Evolutionary conservation across 2,888 invertebrate genomes (phyloP).

Genomic region (Brachynemurus nebulosus): DNA sequence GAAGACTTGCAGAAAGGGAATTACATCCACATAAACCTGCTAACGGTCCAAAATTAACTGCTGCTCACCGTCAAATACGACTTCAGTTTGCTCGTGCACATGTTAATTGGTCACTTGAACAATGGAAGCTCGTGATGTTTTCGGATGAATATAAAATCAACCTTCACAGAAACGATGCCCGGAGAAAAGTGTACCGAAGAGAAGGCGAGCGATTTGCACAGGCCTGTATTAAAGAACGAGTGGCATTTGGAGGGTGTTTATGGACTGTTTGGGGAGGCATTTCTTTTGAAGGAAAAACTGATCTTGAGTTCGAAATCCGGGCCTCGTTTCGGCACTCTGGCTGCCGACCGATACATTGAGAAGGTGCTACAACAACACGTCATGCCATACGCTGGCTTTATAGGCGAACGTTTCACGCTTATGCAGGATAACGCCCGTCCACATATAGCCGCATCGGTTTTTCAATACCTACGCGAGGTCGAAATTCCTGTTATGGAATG

Average conservation of each 20-base stretch:
- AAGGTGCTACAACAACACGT: slow-evolving; percentile 11
- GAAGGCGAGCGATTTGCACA: slow-evolving; percentile 6
- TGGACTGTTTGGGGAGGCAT: slow-evolving; percentile 9
- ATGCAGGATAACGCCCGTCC: slow-evolving; percentile 10
- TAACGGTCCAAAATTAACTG: slow-evolving; percentile 1
- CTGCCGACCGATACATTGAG: slow-evolving; percentile 11
- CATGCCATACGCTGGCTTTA: slow-evolving; percentile 6
- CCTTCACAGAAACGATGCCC: slow-evolving; percentile 6
- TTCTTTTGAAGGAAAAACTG: slow-evolving; percentile 12
- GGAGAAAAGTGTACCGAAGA: slow-evolving; percentile 11
- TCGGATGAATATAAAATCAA: too few relatives aligned
- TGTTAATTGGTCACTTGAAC: too few relatives aligned
- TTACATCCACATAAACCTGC: background rate
- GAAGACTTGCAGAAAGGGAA: background rate
- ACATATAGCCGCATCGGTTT: slow-evolving; percentile 10
- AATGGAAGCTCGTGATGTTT: too few relatives aligned
- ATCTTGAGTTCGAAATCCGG: slow-evolving; percentile 10
- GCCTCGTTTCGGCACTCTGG: slow-evolving; percentile 10
- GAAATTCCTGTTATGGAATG: slow-evolving; percentile 8
- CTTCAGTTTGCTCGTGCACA: slow-evolving; percentile 2
- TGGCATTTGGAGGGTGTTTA: slow-evolving; percentile 12
- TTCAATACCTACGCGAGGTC: slow-evolving; percentile 9
- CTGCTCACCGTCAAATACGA: background rate
- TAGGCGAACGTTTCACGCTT: slow-evolving; percentile 7
- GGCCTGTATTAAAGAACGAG: slow-evolving; percentile 4